A percentile compares a stretch with the other conserved stretches of the same genome.
Conservation (phyloP, 2,113 vertebrate species). For the Eurystomus gularis region DNA sequence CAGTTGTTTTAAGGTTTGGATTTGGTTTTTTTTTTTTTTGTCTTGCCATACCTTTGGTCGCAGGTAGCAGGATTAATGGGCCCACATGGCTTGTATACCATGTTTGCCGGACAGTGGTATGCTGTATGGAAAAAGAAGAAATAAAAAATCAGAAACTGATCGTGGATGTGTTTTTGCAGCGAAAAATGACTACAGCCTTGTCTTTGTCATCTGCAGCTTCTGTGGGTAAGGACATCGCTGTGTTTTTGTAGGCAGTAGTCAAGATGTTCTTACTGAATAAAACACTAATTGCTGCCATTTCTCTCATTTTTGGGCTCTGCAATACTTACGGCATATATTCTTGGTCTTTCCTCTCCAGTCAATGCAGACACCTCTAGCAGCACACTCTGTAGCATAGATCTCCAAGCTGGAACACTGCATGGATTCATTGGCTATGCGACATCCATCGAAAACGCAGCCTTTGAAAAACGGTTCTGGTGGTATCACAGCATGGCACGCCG, state of each 20-base stretch:
- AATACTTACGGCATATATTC: conserved; percentile 80
- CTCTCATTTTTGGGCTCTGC: not conserved
- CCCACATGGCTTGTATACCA: conserved; percentile 83
- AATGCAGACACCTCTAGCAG: conserved; percentile 76
- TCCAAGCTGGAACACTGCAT: conserved; percentile 80
- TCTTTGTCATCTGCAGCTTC: not conserved
- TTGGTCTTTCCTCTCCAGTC: conserved; percentile 83
- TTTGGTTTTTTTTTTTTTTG: not conserved
- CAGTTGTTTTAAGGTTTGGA: not conserved
- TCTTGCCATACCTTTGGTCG: conserved; percentile 72
- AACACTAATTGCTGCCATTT: not conserved
- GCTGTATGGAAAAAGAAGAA: conserved; percentile 61
- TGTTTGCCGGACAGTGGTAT: conserved; percentile 73
- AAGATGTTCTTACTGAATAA: not conserved
- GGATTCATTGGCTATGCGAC: not conserved
- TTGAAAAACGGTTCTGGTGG: conserved; percentile 68
- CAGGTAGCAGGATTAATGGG: conserved; percentile 75
- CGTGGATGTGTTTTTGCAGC: not conserved
- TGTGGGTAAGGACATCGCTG: not conserved
- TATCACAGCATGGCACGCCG: conserved; percentile 69
- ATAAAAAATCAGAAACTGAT: not conserved
- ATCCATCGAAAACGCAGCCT: conserved; percentile 79
- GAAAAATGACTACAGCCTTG: not conserved
- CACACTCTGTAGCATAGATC: conserved; percentile 83
- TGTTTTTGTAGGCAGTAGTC: not conserved